Percentiles rank a stretch among this genome's conserved stretches.
Evolutionary conservation across 2,797 vertebrate species (phyloP).

Genomic region (Acanthopagrus latus): DNA sequence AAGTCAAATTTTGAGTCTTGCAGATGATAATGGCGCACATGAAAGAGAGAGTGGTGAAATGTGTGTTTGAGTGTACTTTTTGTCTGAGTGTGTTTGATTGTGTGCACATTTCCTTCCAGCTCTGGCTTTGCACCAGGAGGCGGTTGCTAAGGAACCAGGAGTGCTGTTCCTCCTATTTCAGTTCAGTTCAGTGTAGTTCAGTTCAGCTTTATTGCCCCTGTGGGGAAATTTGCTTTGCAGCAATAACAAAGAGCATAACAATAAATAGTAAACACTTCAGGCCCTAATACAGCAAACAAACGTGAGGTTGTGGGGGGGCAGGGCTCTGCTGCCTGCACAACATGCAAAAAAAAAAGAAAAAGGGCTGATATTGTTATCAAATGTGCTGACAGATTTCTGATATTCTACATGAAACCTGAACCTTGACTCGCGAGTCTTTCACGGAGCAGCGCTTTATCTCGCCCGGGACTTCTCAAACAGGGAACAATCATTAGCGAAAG

Average conservation of each 20-base stretch:
- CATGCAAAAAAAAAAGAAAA: constrained; percentile 16
- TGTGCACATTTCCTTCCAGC: constrained; percentile 66
- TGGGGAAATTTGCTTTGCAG: constrained; percentile 67
- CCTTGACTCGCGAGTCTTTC: constrained; percentile 9
- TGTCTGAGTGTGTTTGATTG: constrained; percentile 32
- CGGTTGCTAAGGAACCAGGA: constrained; percentile 87
- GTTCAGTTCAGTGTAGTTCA: constrained; percentile 53
- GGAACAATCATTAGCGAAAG: constrained; percentile 41
- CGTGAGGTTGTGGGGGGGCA: neutral
- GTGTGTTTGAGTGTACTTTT: constrained; percentile 30
- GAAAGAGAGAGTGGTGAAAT: constrained; percentile 46
- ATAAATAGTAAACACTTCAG: constrained; percentile 63
- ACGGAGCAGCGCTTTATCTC: constrained; percentile 5
- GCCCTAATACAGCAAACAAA: constrained; percentile 31
- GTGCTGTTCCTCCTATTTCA: constrained; percentile 63
- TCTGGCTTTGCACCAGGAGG: constrained; percentile 77
- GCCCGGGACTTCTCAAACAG: constrained; percentile 21
- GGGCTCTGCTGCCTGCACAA: constrained; percentile 17
- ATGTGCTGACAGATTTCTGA: constrained; percentile 15
- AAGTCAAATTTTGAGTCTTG: constrained; percentile 15
- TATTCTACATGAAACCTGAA: constrained; percentile 8
- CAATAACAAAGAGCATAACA: constrained; percentile 64
- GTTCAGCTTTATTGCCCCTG: constrained; percentile 63
- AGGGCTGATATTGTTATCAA: neutral
- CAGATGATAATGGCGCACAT: constrained; percentile 28